These are phyloP conservation scores for Diaperis boleti DNA, from an alignment of 2,888 invertebrate species.

Conservation along the genomic window DNA sequence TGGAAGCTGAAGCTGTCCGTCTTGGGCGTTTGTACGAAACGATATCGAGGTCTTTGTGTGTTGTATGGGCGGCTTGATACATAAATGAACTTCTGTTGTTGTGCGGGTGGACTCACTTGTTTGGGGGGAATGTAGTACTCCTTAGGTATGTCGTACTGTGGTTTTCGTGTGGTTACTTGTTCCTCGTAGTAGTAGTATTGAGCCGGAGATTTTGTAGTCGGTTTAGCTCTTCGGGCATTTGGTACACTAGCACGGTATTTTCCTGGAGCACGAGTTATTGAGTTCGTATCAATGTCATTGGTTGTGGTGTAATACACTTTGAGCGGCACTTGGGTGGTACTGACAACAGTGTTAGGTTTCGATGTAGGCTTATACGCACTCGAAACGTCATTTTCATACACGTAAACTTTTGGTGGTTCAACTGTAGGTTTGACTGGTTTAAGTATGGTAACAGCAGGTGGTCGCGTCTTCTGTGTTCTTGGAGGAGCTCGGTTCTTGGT, in stretches of 20 bases:
- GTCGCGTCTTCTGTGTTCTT: conserved; percentile 43
- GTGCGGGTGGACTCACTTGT: conserved; percentile 23
- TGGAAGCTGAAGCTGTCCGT: conserved; percentile 74
- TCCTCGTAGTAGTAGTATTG: conserved; percentile 80
- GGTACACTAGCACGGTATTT: conserved; percentile 51
- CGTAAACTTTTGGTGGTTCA: conserved; percentile 56
- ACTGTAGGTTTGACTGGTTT: conserved; percentile 63
- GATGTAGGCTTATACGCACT: conserved; percentile 67
- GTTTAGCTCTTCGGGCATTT: conserved; percentile 38
- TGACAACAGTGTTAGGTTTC: conserved; percentile 65
- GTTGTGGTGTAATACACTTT: conserved; percentile 74
- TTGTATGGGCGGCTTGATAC: conserved; percentile 44
- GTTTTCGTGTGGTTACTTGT: conserved; percentile 50
- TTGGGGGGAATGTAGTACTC: conserved; percentile 53
- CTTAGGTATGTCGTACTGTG: conserved; percentile 49
- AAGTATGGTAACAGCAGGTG: conserved; percentile 60
- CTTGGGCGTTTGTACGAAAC: conserved; percentile 58
- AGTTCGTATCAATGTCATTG: conserved; percentile 69
- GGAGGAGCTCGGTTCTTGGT: conserved; percentile 45
- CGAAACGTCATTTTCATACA: conserved; percentile 66
- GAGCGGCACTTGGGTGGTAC: conserved; percentile 74
- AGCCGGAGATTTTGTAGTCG: conserved; percentile 65
- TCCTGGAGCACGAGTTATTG: conserved; percentile 62
- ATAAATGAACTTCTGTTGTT: conserved; percentile 22
- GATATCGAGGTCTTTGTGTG: conserved; percentile 57